Conservation (phyloP, 2,113 vertebrate genomes). For the Trichechus manatus region DNA sequence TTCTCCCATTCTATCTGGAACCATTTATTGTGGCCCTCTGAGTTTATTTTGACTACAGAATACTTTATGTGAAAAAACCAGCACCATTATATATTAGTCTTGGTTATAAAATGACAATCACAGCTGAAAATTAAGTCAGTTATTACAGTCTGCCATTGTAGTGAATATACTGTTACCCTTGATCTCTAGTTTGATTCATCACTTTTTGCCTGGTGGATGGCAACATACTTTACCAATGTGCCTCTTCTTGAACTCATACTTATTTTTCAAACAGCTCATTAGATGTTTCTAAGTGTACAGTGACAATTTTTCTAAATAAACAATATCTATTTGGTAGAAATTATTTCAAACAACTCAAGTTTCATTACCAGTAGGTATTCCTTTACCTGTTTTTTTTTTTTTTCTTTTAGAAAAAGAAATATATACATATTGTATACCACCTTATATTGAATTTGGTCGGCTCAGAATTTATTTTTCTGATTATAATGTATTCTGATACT, state of each 20-base stretch:
- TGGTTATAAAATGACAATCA: neutral
- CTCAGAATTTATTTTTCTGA: neutral
- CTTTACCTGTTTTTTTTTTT: neutral
- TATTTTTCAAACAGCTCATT: slow-evolving; percentile 62
- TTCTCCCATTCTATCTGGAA: neutral
- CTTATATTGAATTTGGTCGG: neutral
- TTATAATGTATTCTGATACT: neutral
- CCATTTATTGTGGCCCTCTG: neutral
- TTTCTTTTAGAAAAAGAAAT: neutral
- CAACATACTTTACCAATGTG: neutral
- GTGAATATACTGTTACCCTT: neutral
- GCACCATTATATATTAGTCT: neutral
- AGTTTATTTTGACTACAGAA: neutral
- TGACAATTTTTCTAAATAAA: slow-evolving; percentile 25
- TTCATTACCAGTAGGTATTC: neutral
- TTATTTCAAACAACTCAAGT: neutral
- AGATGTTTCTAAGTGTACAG: slow-evolving; percentile 21
- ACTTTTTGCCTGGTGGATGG: neutral
- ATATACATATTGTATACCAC: neutral
- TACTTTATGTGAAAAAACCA: slow-evolving; percentile 20
- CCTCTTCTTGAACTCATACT: neutral
- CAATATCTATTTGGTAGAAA: neutral
- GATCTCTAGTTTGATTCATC: neutral
- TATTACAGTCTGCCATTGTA: neutral
- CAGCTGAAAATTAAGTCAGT: neutral